These are phyloP conservation scores for Tragelaphus oryx DNA, from an alignment of 2,797 vertebrate genomes.

Conservation along the genomic window DNA sequence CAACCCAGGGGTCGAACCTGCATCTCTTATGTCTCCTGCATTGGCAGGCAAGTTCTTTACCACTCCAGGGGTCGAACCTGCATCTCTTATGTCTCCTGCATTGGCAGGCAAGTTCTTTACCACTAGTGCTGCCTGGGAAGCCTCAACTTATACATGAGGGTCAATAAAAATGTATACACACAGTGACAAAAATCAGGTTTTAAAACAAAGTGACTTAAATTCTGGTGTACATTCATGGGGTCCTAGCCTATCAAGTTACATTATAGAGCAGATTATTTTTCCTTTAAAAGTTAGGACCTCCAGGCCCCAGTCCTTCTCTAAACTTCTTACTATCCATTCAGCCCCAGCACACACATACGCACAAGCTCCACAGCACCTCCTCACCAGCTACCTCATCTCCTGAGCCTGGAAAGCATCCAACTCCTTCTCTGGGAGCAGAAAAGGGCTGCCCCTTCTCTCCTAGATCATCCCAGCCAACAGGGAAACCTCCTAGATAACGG, in stretches of 20 bases:
- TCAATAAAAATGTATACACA: background rate
- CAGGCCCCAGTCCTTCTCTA: background rate
- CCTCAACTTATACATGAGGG: background rate
- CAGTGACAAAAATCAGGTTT: background rate
- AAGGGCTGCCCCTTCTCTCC: background rate
- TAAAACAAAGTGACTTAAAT: constrained; percentile 11
- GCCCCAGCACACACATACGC: background rate
- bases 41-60: background rate
- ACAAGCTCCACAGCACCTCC: background rate
- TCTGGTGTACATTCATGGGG: background rate
- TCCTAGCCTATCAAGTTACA: background rate
- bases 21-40: background rate
- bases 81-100: background rate
- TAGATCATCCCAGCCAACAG: background rate
- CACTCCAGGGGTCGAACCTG: too few species aligned
- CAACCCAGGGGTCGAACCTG: background rate
- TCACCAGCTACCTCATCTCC: background rate
- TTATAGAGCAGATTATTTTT: constrained; percentile 30
- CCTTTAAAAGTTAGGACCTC: background rate
- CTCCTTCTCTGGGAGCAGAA: background rate
- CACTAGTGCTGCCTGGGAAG: background rate
- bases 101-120: background rate
- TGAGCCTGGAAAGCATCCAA: background rate
- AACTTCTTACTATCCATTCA: background rate
- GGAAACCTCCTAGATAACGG: background rate